Conservation (phyloP, 2,113 vertebrate species). For the Xiphophorus couchianus region DNA sequence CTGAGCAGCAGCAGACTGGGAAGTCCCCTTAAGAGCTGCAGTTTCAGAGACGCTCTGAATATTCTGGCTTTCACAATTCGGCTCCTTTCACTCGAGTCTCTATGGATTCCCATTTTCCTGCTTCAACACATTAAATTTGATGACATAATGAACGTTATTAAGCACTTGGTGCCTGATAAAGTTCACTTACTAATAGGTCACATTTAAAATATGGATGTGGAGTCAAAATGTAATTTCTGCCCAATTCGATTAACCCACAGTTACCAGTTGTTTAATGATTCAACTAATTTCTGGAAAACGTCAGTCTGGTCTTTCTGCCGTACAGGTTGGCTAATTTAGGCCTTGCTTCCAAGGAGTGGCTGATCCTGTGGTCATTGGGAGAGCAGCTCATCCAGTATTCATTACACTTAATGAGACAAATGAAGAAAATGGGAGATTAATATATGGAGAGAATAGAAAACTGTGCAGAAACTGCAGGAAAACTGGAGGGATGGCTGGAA, state of each 20-base stretch:
- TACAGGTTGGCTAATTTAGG: background rate
- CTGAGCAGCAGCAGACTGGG: no score
- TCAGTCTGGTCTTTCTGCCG: background rate
- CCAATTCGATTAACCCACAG: background rate
- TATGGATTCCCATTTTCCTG: background rate
- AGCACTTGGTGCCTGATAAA: no score
- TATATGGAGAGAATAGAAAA: background rate
- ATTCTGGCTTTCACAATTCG: background rate
- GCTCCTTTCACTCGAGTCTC: background rate
- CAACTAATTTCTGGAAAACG: background rate
- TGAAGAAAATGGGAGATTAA: background rate
- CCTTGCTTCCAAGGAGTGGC: background rate
- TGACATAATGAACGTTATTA: background rate
- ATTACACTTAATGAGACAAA: background rate
- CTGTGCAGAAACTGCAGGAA: background rate
- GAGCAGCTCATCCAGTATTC: conserved; percentile 8
- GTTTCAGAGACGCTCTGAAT: background rate
- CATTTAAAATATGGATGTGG: background rate
- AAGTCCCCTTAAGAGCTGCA: no score
- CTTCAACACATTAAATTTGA: background rate
- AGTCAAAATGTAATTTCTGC: background rate
- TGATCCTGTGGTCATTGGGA: background rate
- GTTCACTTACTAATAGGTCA: no score
- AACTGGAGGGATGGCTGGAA: background rate
- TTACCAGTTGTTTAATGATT: background rate